Evolutionary conservation across 2,113 vertebrate species (phyloP).

Genomic region (Epinephelus fuscoguttatus): DNA sequence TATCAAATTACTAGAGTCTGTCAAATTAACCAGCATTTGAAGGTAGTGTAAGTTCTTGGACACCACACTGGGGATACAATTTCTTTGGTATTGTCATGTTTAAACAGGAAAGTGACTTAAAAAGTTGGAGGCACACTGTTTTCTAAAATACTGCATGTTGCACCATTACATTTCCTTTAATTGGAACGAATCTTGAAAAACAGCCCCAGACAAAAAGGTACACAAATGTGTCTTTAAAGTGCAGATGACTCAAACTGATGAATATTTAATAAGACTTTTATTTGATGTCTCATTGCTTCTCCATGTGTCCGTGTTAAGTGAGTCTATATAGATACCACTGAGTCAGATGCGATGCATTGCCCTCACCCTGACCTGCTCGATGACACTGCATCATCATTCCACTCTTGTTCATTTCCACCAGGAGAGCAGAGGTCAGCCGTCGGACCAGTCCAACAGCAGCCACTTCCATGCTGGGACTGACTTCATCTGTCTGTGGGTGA

Average conservation of each 20-base stretch:
- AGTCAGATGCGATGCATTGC: constrained; percentile 11
- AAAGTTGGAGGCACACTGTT: neutral
- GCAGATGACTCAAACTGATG: neutral
- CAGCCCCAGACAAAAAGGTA: neutral
- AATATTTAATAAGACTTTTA: neutral
- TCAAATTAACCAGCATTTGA: neutral
- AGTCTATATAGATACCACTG: neutral
- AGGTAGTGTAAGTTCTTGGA: neutral
- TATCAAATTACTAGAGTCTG: neutral
- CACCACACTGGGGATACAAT: neutral
- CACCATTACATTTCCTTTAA: neutral
- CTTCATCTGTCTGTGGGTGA: neutral
- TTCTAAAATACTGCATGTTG: neutral
- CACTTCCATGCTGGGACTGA: constrained; percentile 9
- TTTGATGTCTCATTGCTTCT: neutral
- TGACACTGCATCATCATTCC: constrained; percentile 63
- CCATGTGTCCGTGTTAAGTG: neutral
- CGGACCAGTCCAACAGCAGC: constrained; percentile 3
- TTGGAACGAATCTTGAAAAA: neutral
- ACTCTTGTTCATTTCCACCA: neutral
- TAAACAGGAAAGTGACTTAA: neutral
- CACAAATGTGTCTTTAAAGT: neutral
- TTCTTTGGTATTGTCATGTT: too few species aligned
- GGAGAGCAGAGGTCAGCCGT: constrained; percentile 39
- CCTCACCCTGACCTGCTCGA: constrained; percentile 39